phyloP scores from a whole-genome alignment of 2,797 vertebrate species.

The Phoxinus dragarum region DNA sequence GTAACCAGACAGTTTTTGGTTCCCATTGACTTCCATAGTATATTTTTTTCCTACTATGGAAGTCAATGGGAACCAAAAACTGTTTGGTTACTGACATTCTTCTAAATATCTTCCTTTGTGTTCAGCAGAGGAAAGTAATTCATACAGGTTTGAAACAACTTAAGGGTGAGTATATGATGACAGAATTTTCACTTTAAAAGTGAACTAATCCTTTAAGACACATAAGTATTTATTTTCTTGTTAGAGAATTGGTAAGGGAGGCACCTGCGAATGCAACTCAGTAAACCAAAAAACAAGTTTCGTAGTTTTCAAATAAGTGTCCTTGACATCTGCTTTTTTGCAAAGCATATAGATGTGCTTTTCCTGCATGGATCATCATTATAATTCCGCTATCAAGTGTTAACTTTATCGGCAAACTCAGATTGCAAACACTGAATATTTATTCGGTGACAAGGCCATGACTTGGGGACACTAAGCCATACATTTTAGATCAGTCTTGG shows the following conservation, averaged over 20 bases:
- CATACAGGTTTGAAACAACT: too few species aligned
- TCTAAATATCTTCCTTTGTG: too few species aligned
- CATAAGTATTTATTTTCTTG: not conserved
- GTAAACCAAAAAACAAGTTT: not conserved
- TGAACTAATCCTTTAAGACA: too few species aligned
- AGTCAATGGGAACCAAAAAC: too few species aligned
- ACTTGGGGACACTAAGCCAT: slow-evolving; percentile 41
- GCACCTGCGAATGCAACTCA: not conserved
- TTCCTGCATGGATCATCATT: slow-evolving; percentile 37
- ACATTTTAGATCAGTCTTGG: slow-evolving; percentile 48
- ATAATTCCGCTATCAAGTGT: slow-evolving; percentile 45
- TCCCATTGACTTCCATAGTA: too few species aligned
- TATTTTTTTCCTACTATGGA: too few species aligned
- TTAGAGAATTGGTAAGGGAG: not conserved
- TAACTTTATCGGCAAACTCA: slow-evolving; percentile 42
- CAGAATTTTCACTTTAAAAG: too few species aligned
- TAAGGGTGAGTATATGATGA: too few species aligned
- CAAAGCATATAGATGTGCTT: slow-evolving; percentile 3
- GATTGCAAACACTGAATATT: slow-evolving; percentile 48
- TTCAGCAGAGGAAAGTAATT: too few species aligned
- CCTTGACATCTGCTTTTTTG: not conserved
- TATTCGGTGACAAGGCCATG: slow-evolving; percentile 44
- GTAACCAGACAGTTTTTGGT: too few species aligned
- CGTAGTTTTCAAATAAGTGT: slow-evolving; percentile 3
- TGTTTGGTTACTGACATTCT: too few species aligned